Evolutionary conservation across 1,140 invertebrate genomes (phyloP), one percentile per base, ranked within the genome.

Genomic region (Andrena cerasifolii): DNA sequence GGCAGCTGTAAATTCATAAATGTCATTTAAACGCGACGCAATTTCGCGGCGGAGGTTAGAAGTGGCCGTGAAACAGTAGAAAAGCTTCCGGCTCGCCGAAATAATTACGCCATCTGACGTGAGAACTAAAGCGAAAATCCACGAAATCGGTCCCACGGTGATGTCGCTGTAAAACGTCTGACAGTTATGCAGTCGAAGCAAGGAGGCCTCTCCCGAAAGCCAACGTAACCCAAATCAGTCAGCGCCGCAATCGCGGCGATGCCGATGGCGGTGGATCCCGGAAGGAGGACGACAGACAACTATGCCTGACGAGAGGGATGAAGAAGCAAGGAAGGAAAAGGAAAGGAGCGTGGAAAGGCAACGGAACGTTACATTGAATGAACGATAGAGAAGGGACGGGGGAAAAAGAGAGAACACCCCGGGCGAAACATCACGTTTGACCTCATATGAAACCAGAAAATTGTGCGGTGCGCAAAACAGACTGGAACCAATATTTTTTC

Each of bases 371-470:
- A 51, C 21, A 45, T 51, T 28, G 75, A 53, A 51, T 33, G 43
- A 75, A 31, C 53, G 24, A 24, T 40, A 49, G 14, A 3, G 36
- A 33, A 63, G n/a, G 51, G 40, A 28, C 3, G 14, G 7, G 33
- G 49, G 33, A 61, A 51, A 21, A 61, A 8, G 33, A n/a, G 43
- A 33, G 65, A 68, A 59, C 54, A 62, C 70, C 63, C 24, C 62
- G 45, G 68, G 63, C 82, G 73, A 84, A 84, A 84, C 67, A 84
- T 84, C 83, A 84, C 78, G 78, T 84, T 72, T 82, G 72, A 80
- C 75, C 83, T 80, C 67, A 77, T 73, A 73, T 84, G 67, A 67
- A 77, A 62, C 56, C 56, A 65, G 73, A 84, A 84, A 84, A 80
- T 84, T 84, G 82, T 84, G 67, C 63, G 61, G 54, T 68, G 74